Percentiles rank a stretch among this genome's conserved stretches.
phyloP scores from a whole-genome alignment of 2,888 invertebrate species.

The Sthenelais limicola region DNA sequence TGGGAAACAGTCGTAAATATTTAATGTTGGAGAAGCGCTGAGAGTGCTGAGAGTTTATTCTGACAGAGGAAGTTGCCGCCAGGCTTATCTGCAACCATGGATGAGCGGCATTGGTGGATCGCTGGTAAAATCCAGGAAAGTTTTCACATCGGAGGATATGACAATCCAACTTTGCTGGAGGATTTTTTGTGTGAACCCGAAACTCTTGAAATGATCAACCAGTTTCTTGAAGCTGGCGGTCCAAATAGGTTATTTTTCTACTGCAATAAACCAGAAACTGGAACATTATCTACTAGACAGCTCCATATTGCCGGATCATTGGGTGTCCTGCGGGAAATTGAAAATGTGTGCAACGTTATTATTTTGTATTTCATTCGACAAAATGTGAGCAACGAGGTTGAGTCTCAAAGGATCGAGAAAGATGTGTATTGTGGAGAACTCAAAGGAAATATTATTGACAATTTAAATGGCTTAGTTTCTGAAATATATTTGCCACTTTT shows the following conservation, averaged over 20 bases:
- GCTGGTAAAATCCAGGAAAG: slow-evolving; percentile 72
- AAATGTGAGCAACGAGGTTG: slow-evolving; percentile 67
- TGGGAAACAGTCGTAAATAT: slow-evolving; percentile 6
- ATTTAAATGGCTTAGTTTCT: slow-evolving; percentile 64
- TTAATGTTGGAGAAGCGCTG: slow-evolving; percentile 17
- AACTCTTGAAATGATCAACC: slow-evolving; percentile 66
- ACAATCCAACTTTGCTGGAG: slow-evolving; percentile 68
- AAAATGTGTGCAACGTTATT: slow-evolving; percentile 59
- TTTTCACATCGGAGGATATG: slow-evolving; percentile 69
- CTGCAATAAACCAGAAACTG: slow-evolving; percentile 64
- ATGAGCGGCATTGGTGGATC: slow-evolving; percentile 73
- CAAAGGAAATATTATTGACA: slow-evolving; percentile 69
- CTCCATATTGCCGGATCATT: slow-evolving; percentile 66
- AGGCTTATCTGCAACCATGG: slow-evolving; percentile 60
- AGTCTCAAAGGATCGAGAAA: slow-evolving; percentile 64
- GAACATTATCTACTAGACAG: slow-evolving; percentile 58
- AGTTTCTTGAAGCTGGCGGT: slow-evolving; percentile 67
- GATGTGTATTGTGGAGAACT: slow-evolving; percentile 71
- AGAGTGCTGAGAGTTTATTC: slow-evolving; percentile 4
- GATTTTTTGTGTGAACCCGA: slow-evolving; percentile 69
- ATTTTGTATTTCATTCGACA: slow-evolving; percentile 70
- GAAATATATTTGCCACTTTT: slow-evolving; percentile 70
- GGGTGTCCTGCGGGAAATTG: slow-evolving; percentile 64
- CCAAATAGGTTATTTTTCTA: slow-evolving; percentile 70
- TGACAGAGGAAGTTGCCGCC: not conserved